Conservation (phyloP, 2,113 vertebrate genomes). For the Crotalus helleri region DNA sequence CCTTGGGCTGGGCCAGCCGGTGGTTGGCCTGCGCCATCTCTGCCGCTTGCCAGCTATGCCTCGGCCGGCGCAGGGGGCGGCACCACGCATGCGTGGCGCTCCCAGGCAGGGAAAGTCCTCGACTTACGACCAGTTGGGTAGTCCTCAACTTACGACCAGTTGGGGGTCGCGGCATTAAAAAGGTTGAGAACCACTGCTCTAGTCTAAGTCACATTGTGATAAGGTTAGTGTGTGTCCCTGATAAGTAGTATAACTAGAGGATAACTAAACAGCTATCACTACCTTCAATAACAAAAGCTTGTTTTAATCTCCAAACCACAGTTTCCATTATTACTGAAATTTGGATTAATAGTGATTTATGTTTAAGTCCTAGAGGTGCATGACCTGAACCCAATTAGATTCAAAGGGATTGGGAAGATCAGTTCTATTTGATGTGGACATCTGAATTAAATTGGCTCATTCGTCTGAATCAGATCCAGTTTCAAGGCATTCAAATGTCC, state of each 20-base stretch:
- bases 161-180: too few relatives aligned
- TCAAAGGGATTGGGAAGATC: neutral
- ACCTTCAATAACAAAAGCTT: neutral
- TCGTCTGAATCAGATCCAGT: neutral
- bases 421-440: neutral
- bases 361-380: neutral
- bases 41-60: too few relatives aligned
- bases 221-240: neutral
- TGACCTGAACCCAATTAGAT: neutral
- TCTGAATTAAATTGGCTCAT: neutral
- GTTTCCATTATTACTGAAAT: neutral
- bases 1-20: too few relatives aligned
- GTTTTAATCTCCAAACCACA: neutral
- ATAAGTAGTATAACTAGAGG: neutral
- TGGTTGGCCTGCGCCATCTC: too few relatives aligned
- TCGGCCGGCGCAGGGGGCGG: too few relatives aligned
- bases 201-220: neutral
- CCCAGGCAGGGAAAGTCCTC: too few relatives aligned
- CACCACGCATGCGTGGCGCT: too few relatives aligned
- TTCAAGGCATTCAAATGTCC: neutral
- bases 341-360: neutral
- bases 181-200: neutral
- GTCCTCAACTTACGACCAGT: too few relatives aligned
- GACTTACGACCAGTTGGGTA: too few relatives aligned
- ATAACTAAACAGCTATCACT: neutral